Base-by-base conservation (phyloP, 2,797 vertebrate genomes). In the Meda fulgida region DNA sequence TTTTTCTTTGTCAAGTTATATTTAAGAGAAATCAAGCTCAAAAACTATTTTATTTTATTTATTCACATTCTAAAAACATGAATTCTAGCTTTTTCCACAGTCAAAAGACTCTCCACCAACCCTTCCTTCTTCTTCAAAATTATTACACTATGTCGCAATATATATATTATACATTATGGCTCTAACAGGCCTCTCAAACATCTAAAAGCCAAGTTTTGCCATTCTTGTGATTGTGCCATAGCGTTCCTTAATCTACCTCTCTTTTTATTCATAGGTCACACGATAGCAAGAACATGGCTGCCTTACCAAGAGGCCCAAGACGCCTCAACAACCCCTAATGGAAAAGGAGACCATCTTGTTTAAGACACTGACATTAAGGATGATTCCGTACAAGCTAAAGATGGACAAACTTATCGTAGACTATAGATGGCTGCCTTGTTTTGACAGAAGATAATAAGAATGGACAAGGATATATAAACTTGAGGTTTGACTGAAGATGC, bases 201-300 rank as follows among this genome's bases (percentile, higher is more conserved):
- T 60, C 5, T 72, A 3, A 4, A 43, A 31, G 34, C 11, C 43
- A 8, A 75, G 26, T 5, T 23, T 65, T 83, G 16, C 19, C 9
- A 58, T n/a, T 75, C 21, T 4, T 13, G 23, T 31, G 13, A 26
- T 63, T 82, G 23, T 76, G 19, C 60, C 26, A 11, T 18, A 81
- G 55, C 58, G 18, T 81, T 3, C 18, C 10, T 16, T 80, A 89
- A 89, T 92, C 87, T 87, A 75, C 89, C 69, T 36, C 71, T 55
- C 86, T 89, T 36, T 71, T 90, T 58, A 88, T 93, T 91, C 92
- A 51, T 85, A 99, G 97, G 98, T 99, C 83, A 99, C 97, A 29
- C 97, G 97, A 96, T 99, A 99, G 96, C 97, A 90, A 94, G 95
- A 93, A 89, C 91, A 90, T 87, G 67, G 31, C 82, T 10, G 86